Evolutionary conservation across 2,113 vertebrate genomes (phyloP), one percentile per base, ranked within the genome.

Genomic region (Sterna hirundo): DNA sequence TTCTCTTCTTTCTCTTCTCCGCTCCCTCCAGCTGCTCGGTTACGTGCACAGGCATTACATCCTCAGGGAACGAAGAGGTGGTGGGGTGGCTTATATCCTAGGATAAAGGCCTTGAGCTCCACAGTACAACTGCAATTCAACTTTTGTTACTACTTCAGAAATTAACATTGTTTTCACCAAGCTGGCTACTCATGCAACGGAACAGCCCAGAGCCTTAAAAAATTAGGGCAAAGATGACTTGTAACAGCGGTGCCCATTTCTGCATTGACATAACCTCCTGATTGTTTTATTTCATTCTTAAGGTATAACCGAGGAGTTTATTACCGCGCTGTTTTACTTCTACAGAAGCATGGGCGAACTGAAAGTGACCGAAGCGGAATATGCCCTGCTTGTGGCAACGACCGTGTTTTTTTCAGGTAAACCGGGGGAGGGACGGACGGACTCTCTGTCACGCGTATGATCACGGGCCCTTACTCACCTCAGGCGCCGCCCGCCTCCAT

Each of bases 351-450:
- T 99, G 98, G 98, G 97, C 32, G 98, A 98, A 49, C 97, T 99
- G 58, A 98, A 97, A n/a, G 98, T 99, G 91, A 99, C 98, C 0
- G 99, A 99, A 87, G 97, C 98, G 2, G 99, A 99, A 65, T 99
- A 99, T n/a, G 97, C 99, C 21, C 98, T 99, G 78, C 99, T 99
- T 26, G 98, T 98, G 20, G 99, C 99, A 26, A 99, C 99, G 29
- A 98, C 98, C 6, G 98, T 99, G 72, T 98, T 99, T 90, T 99
- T 99, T 93, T 99, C 99, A 98, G 99, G 99, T 99, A 97, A 91
- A 20, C 1, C 0, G 26, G n/a, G 38, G 3, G 40, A 26, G 36
- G 30, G 11, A 25, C 22, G n/a, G 60, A 62, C n/a, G 22, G 23
- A 44, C 38, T 38, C 38, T 38, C 25, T 15, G 11, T 6, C 2